phyloP scores from a whole-genome alignment of 2,888 invertebrate species.

The Orchesella flavescens region DNA sequence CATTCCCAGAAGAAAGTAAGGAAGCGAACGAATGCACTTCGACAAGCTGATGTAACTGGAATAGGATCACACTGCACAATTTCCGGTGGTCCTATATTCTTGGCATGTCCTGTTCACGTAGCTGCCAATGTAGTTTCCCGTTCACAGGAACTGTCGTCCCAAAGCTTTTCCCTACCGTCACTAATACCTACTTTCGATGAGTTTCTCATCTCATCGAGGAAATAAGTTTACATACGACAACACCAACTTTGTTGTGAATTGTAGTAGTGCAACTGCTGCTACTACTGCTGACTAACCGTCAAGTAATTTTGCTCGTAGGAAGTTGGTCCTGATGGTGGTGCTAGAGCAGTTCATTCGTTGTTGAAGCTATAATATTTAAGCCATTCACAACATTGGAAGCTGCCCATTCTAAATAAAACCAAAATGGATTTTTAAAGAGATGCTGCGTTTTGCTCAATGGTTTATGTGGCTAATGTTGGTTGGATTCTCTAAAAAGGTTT shows the following conservation, averaged over 20 bases:
- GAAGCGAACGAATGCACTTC: constrained; percentile 22
- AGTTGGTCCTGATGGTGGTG: too few species aligned
- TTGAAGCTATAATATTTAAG: too few species aligned
- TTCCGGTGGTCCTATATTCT: constrained; percentile 50
- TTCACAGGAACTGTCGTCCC: constrained; percentile 39
- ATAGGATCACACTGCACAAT: constrained; percentile 39
- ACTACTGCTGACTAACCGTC: background rate
- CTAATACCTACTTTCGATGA: constrained; percentile 9
- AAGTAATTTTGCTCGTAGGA: background rate
- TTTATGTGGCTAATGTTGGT: too few species aligned
- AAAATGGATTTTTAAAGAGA: too few species aligned
- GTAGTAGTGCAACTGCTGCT: background rate
- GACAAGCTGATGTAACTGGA: constrained; percentile 22
- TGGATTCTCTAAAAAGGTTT: too few species aligned
- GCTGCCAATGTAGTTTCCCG: constrained; percentile 24
- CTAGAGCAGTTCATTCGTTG: too few species aligned
- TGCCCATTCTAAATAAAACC: too few species aligned
- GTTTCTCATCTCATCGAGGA: background rate
- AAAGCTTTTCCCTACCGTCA: constrained; percentile 8
- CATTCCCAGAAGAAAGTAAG: background rate
- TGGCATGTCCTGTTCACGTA: constrained; percentile 7
- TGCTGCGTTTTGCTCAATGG: too few species aligned
- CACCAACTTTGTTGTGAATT: background rate
- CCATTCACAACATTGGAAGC: too few species aligned
- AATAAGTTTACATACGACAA: background rate